Percentiles rank a stretch among this genome's conserved stretches.
These are phyloP conservation scores for Isichthys henryi DNA, from an alignment of 2,113 vertebrate genomes.

Conservation along the genomic window DNA sequence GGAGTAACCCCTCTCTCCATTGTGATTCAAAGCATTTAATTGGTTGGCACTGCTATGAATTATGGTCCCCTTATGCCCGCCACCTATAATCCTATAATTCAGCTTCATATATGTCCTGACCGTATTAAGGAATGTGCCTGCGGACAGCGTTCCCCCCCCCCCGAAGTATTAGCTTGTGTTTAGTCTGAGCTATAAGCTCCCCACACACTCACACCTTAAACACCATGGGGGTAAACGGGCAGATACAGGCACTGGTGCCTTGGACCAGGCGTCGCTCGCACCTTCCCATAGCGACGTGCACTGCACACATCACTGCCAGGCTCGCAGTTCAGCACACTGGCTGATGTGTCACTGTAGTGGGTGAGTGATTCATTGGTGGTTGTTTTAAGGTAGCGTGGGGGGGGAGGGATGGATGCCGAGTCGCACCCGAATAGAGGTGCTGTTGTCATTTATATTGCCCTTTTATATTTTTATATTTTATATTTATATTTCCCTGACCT, in stretches of 20 bases:
- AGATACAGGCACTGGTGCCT: neutral
- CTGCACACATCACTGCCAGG: neutral
- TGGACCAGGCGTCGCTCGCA: neutral
- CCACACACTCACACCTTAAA: constrained; percentile 27
- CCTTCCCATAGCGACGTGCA: neutral
- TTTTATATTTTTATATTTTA: too few relatives aligned
- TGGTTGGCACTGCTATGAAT: neutral
- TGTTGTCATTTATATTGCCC: constrained; percentile 62
- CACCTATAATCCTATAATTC: neutral
- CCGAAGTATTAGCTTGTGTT: constrained; percentile 54
- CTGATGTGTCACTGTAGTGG: constrained; percentile 42
- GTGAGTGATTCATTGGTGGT: constrained; percentile 62
- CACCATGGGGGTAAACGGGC: neutral
- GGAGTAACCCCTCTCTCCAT: neutral
- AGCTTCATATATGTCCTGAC: neutral
- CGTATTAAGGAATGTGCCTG: constrained; percentile 49
- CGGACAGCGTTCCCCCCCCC: constrained; percentile 10
- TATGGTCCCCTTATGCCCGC: neutral
- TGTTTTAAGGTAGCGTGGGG: constrained; percentile 51
- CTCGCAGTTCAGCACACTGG: constrained; percentile 23
- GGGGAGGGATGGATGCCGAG: constrained; percentile 26
- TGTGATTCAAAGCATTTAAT: neutral
- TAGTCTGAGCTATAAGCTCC: constrained; percentile 55
- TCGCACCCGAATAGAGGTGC: constrained; percentile 58
- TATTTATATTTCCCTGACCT: constrained; percentile 63